These are phyloP conservation scores for Euplexia lucipara DNA, from an alignment of 2,888 invertebrate genomes.

Conservation along the genomic window DNA sequence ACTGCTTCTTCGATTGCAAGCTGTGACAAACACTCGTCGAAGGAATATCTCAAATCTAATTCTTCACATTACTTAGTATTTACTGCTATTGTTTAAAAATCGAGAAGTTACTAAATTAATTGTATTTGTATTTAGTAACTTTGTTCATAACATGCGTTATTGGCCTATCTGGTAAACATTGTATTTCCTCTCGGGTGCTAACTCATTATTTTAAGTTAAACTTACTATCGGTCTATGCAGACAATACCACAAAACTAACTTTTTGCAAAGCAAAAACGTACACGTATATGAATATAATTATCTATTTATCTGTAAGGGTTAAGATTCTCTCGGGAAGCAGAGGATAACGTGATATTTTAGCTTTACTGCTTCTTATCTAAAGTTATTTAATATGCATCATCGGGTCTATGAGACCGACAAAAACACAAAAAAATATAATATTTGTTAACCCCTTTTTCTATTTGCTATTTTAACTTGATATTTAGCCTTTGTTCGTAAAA, in stretches of 20 bases:
- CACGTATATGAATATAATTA: constrained; percentile 62
- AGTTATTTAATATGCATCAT: constrained; percentile 75
- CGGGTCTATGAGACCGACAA: constrained; percentile 82
- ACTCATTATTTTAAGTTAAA: constrained; percentile 66
- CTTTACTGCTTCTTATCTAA: constrained; percentile 88
- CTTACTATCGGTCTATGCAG: constrained; percentile 76
- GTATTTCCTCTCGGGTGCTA: constrained; percentile 70
- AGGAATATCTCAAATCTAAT: constrained; percentile 7
- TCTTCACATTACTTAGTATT: constrained; percentile 8
- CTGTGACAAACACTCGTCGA: not conserved
- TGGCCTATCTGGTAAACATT: constrained; percentile 64
- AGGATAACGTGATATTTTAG: constrained; percentile 89
- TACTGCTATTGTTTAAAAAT: not conserved
- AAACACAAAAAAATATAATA: constrained; percentile 63
- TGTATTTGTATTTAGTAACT: constrained; percentile 3
- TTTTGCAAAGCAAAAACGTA: constrained; percentile 87
- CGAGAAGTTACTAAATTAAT: not conserved
- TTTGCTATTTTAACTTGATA: constrained; percentile 44
- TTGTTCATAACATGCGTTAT: constrained; percentile 20
- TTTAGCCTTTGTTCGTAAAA: constrained; percentile 32
- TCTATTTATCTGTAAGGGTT: constrained; percentile 77
- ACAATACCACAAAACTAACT: constrained; percentile 81
- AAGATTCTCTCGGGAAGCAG: constrained; percentile 81
- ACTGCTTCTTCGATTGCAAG: constrained; percentile 31
- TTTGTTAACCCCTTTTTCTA: constrained; percentile 50